These are phyloP conservation scores for Ictalurus punctatus DNA, from an alignment of 2,113 vertebrate genomes.

Conservation along the genomic window DNA sequence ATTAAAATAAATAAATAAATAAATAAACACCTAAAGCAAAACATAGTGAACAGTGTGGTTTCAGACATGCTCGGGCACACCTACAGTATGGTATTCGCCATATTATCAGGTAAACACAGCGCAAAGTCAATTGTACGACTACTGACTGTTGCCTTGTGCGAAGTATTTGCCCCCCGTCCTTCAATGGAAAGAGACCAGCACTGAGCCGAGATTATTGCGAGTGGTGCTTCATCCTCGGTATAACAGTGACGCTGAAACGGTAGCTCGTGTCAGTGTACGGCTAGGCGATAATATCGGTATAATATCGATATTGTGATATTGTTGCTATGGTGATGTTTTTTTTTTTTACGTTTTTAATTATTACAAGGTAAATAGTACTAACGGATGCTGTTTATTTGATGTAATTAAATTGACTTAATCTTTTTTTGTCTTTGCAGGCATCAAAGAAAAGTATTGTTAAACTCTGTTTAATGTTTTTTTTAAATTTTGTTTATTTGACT, in stretches of 20 bases:
- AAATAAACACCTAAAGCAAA: neutral
- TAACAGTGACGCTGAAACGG: neutral
- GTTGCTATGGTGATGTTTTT: too few species aligned
- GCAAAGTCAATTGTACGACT: neutral
- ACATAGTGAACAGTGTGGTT: neutral
- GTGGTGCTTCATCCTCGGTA: neutral
- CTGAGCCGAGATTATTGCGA: neutral
- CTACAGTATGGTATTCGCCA: neutral
- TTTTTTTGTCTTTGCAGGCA: too few species aligned
- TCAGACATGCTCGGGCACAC: neutral
- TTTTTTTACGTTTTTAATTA: too few species aligned
- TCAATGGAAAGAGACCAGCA: neutral
- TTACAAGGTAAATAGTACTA: too few species aligned
- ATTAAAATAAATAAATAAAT: too few species aligned
- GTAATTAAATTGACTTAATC: too few species aligned
- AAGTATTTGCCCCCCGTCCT: neutral
- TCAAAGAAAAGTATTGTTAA: too few species aligned
- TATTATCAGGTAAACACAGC: neutral
- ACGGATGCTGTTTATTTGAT: too few species aligned
- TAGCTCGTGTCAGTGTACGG: neutral
- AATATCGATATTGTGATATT: too few species aligned
- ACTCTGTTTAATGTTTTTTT: too few species aligned
- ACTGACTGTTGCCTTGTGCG: neutral
- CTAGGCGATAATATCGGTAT: too few species aligned
- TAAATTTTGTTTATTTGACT: too few species aligned